Evolutionary conservation across 1,140 invertebrate genomes (phyloP), one percentile per base, ranked within the genome.

Genomic region (Drosophila auraria): DNA sequence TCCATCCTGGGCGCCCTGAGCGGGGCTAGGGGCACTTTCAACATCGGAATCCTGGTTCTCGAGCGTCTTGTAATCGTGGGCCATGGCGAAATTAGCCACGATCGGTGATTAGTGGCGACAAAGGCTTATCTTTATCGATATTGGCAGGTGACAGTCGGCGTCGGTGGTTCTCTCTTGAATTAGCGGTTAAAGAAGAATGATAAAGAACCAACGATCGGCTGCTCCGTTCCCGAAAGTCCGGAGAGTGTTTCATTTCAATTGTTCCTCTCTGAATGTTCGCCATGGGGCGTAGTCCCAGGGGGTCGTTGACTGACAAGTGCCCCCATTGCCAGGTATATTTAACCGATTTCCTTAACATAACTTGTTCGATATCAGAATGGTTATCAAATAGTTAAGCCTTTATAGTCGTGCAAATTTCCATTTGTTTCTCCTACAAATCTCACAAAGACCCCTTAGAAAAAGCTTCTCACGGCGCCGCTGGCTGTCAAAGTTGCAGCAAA

Each of bases 81-180:
- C 40, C 75, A 78, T 78, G n/a, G 11, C 25, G 38, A 53, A 15
- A 60, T 60, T 23, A 5, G 1, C 27, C 15, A 12, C 30, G 38
- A 51, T 51, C 17, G 6, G 36, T 17, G 56, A 61, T 73, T 73
- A 73, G 23, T 27, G 25, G 38, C 38, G 17, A 45, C 56, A 65
- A 62, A 44, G 23, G 23, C 15, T 33, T 76, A 76, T 76, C 71
- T 51, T 49, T 65, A 42, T 57, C 60, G 73, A 58, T 58, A 75
- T 56, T 20, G 23, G 3, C 33, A 25, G 38, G 54, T 53, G 56
- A 44, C 25, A 42, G 17, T 33, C 40, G 8, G 8, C 4, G 17
- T 59, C 11, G 2, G 25, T 9, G 38, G 38, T 40, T 65, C 42
- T 44, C 40, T 53, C 45, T 66, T 33, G 33, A 36, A 59, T 54